phyloP scores from a whole-genome alignment of 35 echinoderm and acorn worm genomes.

The Diadema setosum region DNA sequence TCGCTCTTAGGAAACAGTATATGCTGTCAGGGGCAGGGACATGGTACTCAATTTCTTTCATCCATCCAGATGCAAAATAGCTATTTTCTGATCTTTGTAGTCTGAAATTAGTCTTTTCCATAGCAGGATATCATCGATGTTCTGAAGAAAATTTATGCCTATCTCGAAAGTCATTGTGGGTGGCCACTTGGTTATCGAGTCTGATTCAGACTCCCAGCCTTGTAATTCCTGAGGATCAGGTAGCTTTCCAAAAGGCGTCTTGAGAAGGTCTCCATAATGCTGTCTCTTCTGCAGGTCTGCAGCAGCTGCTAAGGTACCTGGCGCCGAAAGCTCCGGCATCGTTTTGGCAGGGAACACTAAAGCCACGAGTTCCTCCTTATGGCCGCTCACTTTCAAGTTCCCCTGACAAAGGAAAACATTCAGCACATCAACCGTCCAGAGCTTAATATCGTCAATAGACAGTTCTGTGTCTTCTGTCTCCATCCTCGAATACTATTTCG shows the following conservation, averaged over 20 bases:
- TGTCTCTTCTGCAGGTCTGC: not conserved
- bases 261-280: not conserved
- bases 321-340: not conserved
- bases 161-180: conserved; percentile 50
- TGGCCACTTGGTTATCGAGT: conserved; percentile 13
- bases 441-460: conserved; percentile 13
- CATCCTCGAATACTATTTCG: not conserved
- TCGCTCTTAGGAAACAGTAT: not conserved
- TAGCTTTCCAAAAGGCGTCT: not conserved
- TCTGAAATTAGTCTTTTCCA: conserved; percentile 1
- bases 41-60: conserved; percentile 26
- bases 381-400: conserved; percentile 18
- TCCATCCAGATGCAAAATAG: conserved; percentile 36
- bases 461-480: not conserved
- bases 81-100: conserved; percentile 52
- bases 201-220: conserved; percentile 18
- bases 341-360: conserved; percentile 21
- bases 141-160: conserved; percentile 4
- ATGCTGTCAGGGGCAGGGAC: not conserved
- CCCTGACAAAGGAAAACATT: conserved; percentile 25
- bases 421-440: conserved; percentile 43
- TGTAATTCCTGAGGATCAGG: not conserved
- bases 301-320: not conserved
- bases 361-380: conserved; percentile 39
- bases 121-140: not conserved